Percentiles rank a stretch among this genome's conserved stretches.
Conservation (phyloP, 2,888 invertebrate species). For the Listrodromus nycthemerus region DNA sequence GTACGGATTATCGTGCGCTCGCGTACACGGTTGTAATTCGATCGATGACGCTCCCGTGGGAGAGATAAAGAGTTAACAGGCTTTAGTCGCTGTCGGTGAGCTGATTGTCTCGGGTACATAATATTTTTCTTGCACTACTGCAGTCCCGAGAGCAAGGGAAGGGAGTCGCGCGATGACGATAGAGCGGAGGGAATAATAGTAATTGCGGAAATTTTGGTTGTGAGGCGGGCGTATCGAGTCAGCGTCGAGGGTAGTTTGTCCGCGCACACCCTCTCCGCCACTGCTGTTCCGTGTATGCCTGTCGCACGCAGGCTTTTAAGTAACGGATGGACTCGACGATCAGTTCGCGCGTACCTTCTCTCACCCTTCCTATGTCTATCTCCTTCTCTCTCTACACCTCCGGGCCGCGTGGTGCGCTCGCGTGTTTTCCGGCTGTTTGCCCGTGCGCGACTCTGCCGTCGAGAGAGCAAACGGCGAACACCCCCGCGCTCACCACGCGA, state of each 20-base stretch:
- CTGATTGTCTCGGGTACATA: slow-evolving; percentile 8
- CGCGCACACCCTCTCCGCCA: slow-evolving; percentile 15
- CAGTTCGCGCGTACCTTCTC: slow-evolving; percentile 58
- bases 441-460: slow-evolving; percentile 47
- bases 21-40: neutral
- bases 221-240: slow-evolving; percentile 14
- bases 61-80: neutral
- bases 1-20: neutral
- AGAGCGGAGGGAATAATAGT: slow-evolving; percentile 49
- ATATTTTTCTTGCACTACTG: neutral
- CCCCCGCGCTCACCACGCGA: slow-evolving; percentile 17
- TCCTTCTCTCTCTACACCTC: slow-evolving; percentile 6
- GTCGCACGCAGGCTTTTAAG: slow-evolving; percentile 71
- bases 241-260: slow-evolving; percentile 43
- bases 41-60: slow-evolving; percentile 29
- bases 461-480: slow-evolving; percentile 55
- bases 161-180: slow-evolving; percentile 17
- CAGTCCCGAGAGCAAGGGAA: neutral
- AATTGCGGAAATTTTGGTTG: slow-evolving; percentile 19
- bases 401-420: slow-evolving; percentile 49
- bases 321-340: slow-evolving; percentile 70
- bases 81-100: slow-evolving; percentile 3
- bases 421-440: slow-evolving; percentile 66
- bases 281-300: slow-evolving; percentile 45
- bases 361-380: slow-evolving; percentile 11